Base-by-base conservation (phyloP, 1,140 invertebrate genomes). In the Oscheius sp. region DNA sequence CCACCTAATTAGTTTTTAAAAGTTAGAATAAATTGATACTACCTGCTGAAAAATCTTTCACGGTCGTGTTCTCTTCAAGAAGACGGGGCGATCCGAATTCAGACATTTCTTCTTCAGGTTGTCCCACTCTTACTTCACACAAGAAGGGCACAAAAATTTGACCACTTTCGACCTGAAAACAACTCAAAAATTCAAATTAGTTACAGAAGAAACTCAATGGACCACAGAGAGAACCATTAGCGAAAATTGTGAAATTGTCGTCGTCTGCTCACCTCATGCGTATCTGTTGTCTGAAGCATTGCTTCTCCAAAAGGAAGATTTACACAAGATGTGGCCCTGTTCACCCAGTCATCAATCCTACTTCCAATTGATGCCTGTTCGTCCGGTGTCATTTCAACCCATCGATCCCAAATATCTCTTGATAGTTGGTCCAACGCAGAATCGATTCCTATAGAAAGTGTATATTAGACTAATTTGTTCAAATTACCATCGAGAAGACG, bases 71-170 rank as follows among this genome's bases (percentile, higher is more conserved):
- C n/a, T 65, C 63, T 32, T 63, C 61, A 18, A 34, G 13, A 18
- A 45, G 42, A 45, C 61, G 18, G 26, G 32, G 69, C 34, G 18
- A 64, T 55, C 32, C 59, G 52, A 4, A 63, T 49, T 28, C 38
- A 23, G 31, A 15, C 45, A 32, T 59, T 15, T 75, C 75, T 18
- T 75, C 66, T 34, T 75, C 75, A 42, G 67, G 55, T 34, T 67
- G 74, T 13, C 76, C 76, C 2, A 77, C 64, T 13, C 76, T 31
- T 23, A 77, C 68, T 66, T 91, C 91, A 85, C 89, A 92, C 65
- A 95, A 88, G 84, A 95, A 97, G 52, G 94, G 94, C 83, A 96
- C 91, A 87, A 97, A 96, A 67, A 80, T 38, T 34, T 52, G 72
- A 1, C 45, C 63, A 4, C 29, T 23, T 42, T 61, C 69, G 15